These are phyloP conservation scores for Tipula lateralis DNA, from an alignment of 2,888 invertebrate species.

Conservation along the genomic window DNA sequence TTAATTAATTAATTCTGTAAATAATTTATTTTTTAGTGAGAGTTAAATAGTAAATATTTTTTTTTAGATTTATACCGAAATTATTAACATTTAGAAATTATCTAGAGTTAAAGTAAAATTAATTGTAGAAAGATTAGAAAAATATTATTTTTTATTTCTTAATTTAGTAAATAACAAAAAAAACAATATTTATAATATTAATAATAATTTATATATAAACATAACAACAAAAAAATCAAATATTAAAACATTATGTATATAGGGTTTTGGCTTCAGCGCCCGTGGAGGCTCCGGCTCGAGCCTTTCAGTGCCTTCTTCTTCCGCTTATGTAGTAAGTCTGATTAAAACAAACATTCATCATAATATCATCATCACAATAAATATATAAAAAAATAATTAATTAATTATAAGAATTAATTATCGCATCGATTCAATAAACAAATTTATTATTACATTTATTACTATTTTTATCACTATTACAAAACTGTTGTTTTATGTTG, in stretches of 20 bases:
- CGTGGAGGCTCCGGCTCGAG: conserved; percentile 72
- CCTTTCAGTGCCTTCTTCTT: conserved; percentile 76
- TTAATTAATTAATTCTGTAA: background rate
- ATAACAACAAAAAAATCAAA: conserved; percentile 33
- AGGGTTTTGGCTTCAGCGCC: conserved; percentile 62
- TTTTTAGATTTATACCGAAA: background rate
- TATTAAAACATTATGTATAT: conserved; percentile 37
- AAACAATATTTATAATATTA: background rate
- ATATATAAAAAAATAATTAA: background rate
- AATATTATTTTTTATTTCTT: conserved; percentile 29
- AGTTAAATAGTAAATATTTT: background rate
- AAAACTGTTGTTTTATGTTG: background rate
- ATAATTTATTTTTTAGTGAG: background rate
- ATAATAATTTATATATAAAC: conserved; percentile 25
- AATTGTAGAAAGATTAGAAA: conserved; percentile 25
- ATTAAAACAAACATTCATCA: conserved; percentile 37
- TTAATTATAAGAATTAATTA: background rate
- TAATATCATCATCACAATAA: conserved; percentile 12
- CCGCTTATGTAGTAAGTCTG: conserved; percentile 63
- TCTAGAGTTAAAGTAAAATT: background rate
- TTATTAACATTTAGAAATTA: background rate
- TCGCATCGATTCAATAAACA: background rate
- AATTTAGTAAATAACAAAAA: conserved; percentile 28
- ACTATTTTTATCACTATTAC: background rate
- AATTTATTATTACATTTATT: background rate